Percentiles rank a stretch among this genome's conserved stretches.
Evolutionary conservation across 2,888 invertebrate genomes (phyloP).

Genomic region (Euproctis similis): DNA sequence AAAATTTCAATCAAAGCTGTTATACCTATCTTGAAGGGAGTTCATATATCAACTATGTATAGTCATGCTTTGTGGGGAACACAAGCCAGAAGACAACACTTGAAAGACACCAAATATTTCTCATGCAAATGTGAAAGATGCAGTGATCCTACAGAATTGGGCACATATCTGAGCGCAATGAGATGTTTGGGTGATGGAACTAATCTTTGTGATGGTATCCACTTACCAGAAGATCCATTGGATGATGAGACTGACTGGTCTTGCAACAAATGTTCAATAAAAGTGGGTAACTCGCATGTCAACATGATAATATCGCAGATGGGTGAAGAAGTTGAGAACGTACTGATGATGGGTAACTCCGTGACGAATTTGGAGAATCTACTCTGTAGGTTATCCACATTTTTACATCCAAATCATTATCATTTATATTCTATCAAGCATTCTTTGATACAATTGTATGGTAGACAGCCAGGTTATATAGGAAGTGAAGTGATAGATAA

Average conservation of each 20-base stretch:
- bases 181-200: constrained; percentile 79
- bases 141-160: constrained; percentile 86
- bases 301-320: constrained; percentile 81
- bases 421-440: constrained; percentile 88
- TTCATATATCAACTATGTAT: constrained; percentile 88
- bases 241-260: constrained; percentile 84
- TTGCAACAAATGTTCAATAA: constrained; percentile 81
- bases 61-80: constrained; percentile 93
- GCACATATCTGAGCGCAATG: constrained; percentile 82
- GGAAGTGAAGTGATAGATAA: constrained; percentile 77
- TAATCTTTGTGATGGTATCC: constrained; percentile 78
- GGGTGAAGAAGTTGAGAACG: constrained; percentile 83
- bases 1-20: constrained; percentile 82
- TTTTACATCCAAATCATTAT: constrained; percentile 90
- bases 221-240: constrained; percentile 82
- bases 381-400: constrained; percentile 80
- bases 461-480: constrained; percentile 79
- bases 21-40: constrained; percentile 79
- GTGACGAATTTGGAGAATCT: constrained; percentile 78
- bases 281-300: constrained; percentile 79
- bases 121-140: constrained; percentile 84
- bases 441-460: constrained; percentile 86
- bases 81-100: constrained; percentile 84
- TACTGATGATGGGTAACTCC: constrained; percentile 77
- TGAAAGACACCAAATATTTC: constrained; percentile 87